Evolutionary conservation across 2,888 invertebrate species (phyloP).

Genomic region (Corbicula japonica): DNA sequence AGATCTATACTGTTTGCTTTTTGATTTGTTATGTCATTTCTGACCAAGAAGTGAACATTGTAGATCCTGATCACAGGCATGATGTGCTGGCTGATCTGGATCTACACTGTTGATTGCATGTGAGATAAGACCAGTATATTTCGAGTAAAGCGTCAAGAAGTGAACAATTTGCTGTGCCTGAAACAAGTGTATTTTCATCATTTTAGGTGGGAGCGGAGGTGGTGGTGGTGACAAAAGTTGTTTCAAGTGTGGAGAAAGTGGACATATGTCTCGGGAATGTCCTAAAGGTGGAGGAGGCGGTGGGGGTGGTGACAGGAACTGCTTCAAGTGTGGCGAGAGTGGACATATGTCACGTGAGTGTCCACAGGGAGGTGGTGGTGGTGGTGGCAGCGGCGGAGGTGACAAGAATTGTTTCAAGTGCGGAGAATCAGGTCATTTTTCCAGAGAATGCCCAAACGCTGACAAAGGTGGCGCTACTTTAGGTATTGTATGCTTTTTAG

Average conservation of each 20-base stretch:
- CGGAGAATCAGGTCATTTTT: constrained; percentile 79
- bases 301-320: constrained; percentile 58
- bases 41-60: too few relatives aligned
- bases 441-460: constrained; percentile 61
- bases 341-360: constrained; percentile 80
- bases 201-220: constrained; percentile 36
- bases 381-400: constrained; percentile 44
- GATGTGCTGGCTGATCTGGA: too few relatives aligned
- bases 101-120: too few relatives aligned
- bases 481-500: constrained; percentile 10
- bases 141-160: too few relatives aligned
- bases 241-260: constrained; percentile 80
- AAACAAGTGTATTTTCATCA: too few relatives aligned
- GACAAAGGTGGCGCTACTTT: constrained; percentile 38
- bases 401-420: constrained; percentile 78
- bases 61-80: too few relatives aligned
- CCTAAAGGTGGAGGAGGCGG: constrained; percentile 58
- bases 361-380: constrained; percentile 55
- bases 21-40: too few relatives aligned
- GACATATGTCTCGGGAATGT: constrained; percentile 80
- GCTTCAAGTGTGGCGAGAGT: constrained; percentile 80
- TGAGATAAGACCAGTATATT: too few relatives aligned
- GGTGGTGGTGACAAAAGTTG: constrained; percentile 63
- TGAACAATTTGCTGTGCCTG: too few relatives aligned
- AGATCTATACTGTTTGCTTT: too few relatives aligned